Conservation (phyloP, 2,113 vertebrate species). For the Lagopus leucura region DNA sequence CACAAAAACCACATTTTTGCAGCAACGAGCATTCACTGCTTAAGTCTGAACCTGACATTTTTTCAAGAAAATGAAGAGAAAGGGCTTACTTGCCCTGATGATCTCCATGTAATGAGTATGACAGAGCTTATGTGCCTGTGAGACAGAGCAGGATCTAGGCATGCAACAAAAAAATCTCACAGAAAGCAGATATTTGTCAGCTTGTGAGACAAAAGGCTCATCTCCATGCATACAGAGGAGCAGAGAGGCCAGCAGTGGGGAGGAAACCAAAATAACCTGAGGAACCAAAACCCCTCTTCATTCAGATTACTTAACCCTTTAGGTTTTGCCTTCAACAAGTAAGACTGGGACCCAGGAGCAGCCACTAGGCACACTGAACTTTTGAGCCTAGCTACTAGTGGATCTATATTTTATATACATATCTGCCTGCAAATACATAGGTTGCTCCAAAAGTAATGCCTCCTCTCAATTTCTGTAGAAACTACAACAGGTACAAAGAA, state of each 20-base stretch:
- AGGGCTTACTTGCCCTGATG: neutral
- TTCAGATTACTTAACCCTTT: neutral
- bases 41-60: neutral
- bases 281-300: neutral
- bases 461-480: neutral
- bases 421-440: neutral
- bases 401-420: neutral
- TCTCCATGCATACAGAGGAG: neutral
- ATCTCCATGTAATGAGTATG: neutral
- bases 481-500: neutral
- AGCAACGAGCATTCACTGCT: neutral
- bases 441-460: neutral
- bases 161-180: slow-evolving; percentile 21
- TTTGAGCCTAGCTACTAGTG: neutral
- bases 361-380: neutral
- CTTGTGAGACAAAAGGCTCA: neutral
- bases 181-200: slow-evolving; percentile 24
- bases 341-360: neutral
- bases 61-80: slow-evolving; percentile 29
- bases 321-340: neutral
- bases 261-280: neutral
- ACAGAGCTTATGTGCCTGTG: neutral
- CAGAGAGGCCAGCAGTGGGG: rapidly evolving
- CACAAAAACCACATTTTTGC: neutral
- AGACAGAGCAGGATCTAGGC: neutral